Conservation (phyloP, 2,113 vertebrate genomes). For the Catharus bicknelli region DNA sequence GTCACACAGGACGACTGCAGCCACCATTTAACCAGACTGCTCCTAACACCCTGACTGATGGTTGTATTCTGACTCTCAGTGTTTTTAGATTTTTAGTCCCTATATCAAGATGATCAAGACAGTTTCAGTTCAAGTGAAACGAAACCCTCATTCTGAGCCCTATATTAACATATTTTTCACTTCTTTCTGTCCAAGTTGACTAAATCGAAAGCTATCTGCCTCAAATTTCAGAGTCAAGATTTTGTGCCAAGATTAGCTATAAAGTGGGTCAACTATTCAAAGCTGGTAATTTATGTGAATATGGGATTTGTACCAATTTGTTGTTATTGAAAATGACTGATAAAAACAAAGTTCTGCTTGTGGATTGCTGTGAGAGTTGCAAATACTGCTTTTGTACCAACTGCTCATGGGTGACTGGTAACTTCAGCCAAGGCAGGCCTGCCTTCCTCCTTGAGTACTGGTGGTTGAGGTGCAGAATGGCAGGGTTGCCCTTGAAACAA, state of each 20-base stretch:
- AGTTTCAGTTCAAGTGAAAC: neutral
- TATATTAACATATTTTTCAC: neutral
- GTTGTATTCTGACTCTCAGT: too few relatives aligned
- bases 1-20: too few relatives aligned
- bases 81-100: neutral
- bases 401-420: fast-evolving
- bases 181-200: slow-evolving; percentile 18
- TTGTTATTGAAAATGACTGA: slow-evolving; percentile 42
- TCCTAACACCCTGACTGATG: too few relatives aligned
- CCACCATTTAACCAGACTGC: too few relatives aligned
- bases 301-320: slow-evolving; percentile 15
- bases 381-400: neutral
- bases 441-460: neutral
- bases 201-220: slow-evolving; percentile 49
- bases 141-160: neutral
- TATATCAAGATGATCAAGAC: neutral
- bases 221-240: slow-evolving; percentile 46
- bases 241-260: slow-evolving; percentile 27
- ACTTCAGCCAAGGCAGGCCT: neutral
- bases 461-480: fast-evolving
- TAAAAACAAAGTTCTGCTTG: slow-evolving; percentile 5
- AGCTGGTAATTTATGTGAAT: slow-evolving; percentile 35
- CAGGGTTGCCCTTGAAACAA: neutral
- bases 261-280: slow-evolving; percentile 45
- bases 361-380: neutral